Evolutionary conservation across 2,888 invertebrate species (phyloP).

Genomic region (Bellardia pandia): DNA sequence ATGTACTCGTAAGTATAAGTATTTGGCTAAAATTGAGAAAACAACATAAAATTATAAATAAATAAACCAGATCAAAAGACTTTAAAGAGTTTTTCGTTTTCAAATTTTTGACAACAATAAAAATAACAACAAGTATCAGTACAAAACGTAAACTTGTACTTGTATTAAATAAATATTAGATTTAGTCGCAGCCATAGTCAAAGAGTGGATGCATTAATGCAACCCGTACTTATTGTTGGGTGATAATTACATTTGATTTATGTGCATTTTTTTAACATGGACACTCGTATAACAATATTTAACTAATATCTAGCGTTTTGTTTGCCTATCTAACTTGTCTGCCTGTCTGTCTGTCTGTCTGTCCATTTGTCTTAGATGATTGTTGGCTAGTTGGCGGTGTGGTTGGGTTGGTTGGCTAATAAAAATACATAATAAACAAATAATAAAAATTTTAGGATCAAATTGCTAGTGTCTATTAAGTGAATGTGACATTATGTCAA

Average conservation of each 20-base stretch:
- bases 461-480: conserved; percentile 44
- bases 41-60: conserved; percentile 35
- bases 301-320: conserved; percentile 48
- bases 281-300: conserved; percentile 54
- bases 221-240: conserved; percentile 46
- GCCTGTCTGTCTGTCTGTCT: neutral
- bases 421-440: conserved; percentile 42
- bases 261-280: conserved; percentile 44
- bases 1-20: neutral
- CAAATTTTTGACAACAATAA: conserved; percentile 23
- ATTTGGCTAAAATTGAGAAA: conserved; percentile 40
- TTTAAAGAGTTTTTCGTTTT: conserved; percentile 21
- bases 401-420: conserved; percentile 22
- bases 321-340: conserved; percentile 51
- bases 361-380: conserved; percentile 4
- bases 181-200: conserved; percentile 9
- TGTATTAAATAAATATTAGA: conserved; percentile 52
- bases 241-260: conserved; percentile 72
- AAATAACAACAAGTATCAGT: conserved; percentile 18
- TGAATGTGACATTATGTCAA: conserved; percentile 66
- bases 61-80: conserved; percentile 63
- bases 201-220: neutral
- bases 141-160: conserved; percentile 52
- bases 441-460: conserved; percentile 57
- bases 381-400: conserved; percentile 2